These are phyloP conservation scores for Acomys russatus DNA, from an alignment of 2,797 vertebrate genomes.

Conservation along the genomic window DNA sequence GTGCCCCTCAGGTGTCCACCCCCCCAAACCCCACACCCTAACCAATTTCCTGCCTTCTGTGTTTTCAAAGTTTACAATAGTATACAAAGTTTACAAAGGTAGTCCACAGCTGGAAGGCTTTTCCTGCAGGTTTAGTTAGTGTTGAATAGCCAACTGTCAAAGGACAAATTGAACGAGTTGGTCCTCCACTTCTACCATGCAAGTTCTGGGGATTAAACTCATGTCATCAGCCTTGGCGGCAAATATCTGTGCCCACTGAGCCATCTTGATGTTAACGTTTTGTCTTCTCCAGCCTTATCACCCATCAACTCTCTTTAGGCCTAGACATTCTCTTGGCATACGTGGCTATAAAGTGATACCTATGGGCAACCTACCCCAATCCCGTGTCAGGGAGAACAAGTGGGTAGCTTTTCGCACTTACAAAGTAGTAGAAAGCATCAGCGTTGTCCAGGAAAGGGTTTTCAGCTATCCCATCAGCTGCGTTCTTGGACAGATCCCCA, in stretches of 20 bases:
- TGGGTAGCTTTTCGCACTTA: constrained; percentile 87
- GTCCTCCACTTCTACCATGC: no score
- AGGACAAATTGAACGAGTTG: neutral
- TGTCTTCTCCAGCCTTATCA: neutral
- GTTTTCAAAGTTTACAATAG: neutral
- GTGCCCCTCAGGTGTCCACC: neutral
- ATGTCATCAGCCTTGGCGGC: no score
- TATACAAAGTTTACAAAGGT: neutral
- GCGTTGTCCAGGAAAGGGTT: constrained; percentile 92
- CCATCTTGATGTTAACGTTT: neutral
- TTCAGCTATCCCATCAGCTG: constrained; percentile 90
- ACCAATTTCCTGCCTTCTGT: neutral
- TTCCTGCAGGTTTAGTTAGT: neutral
- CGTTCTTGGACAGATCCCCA: constrained; percentile 93
- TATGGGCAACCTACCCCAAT: neutral
- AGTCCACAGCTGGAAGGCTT: neutral
- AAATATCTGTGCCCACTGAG: neutral
- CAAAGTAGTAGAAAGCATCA: constrained; percentile 97
- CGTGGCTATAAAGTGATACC: neutral
- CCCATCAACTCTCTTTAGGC: neutral
- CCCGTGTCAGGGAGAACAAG: neutral
- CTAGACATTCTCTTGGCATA: neutral
- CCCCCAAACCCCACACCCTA: no score
- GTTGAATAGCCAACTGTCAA: neutral
- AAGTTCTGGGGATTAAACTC: neutral